These are phyloP conservation scores for Bufo bufo DNA, from an alignment of 2,113 vertebrate species.

Conservation along the genomic window DNA sequence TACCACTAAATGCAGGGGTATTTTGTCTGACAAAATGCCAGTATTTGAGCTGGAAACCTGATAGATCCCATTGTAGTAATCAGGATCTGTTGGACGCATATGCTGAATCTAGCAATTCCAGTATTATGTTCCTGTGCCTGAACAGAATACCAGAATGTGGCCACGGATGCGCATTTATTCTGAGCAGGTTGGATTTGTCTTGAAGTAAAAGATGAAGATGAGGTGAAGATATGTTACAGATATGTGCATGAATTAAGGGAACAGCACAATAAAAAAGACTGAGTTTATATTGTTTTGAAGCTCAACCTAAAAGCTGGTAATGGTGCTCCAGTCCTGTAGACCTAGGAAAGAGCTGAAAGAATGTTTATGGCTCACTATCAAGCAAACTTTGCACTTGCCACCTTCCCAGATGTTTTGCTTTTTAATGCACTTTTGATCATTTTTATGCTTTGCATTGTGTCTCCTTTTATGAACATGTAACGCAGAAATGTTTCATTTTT, in stretches of 20 bases:
- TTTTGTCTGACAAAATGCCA: too few relatives aligned
- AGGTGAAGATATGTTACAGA: neutral
- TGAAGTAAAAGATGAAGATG: too few relatives aligned
- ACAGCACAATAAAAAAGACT: slow-evolving; percentile 5
- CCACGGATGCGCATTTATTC: too few relatives aligned
- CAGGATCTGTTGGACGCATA: too few relatives aligned
- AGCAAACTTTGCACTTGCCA: slow-evolving; percentile 25
- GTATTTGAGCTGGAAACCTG: too few relatives aligned
- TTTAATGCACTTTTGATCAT: slow-evolving; percentile 48
- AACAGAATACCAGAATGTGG: too few relatives aligned
- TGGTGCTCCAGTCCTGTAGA: neutral
- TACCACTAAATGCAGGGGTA: too few relatives aligned
- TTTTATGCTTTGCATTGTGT: slow-evolving; percentile 38
- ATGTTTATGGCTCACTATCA: slow-evolving; percentile 22
- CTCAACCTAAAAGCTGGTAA: neutral
- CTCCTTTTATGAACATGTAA: slow-evolving; percentile 41
- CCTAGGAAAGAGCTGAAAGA: neutral
- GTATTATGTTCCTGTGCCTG: too few relatives aligned
- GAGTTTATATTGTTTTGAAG: neutral
- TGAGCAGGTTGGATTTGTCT: too few relatives aligned
- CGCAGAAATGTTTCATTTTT: slow-evolving; percentile 20
- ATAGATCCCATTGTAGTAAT: too few relatives aligned
- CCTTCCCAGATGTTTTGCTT: slow-evolving; percentile 36
- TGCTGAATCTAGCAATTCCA: too few relatives aligned
- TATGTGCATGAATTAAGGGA: neutral